Percentiles rank a stretch among this genome's conserved stretches.
Evolutionary conservation across 2,888 invertebrate species (phyloP).

Genomic region (Platycheirus rosarum): DNA sequence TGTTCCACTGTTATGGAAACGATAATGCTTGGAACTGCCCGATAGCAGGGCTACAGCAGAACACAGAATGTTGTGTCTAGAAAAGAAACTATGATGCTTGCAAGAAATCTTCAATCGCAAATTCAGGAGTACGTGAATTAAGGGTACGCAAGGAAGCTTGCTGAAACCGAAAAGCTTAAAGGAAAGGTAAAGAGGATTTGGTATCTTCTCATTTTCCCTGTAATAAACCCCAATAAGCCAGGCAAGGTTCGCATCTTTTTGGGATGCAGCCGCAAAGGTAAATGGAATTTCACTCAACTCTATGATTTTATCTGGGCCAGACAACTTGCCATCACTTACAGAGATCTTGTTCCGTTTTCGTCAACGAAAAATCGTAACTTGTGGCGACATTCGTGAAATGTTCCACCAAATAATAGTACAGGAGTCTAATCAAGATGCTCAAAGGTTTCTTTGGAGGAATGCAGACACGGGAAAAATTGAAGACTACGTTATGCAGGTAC

Average conservation of each 20-base stretch:
- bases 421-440: constrained; percentile 52
- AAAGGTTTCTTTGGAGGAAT: constrained; percentile 63
- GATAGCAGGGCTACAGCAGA: constrained; percentile 11
- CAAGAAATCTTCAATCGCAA: constrained; percentile 31
- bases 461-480: constrained; percentile 19
- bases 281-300: constrained; percentile 76
- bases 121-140: constrained; percentile 55
- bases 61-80: neutral
- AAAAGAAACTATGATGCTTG: constrained; percentile 18
- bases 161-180: constrained; percentile 43
- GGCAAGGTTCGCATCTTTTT: constrained; percentile 76
- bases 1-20: constrained; percentile 7
- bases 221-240: constrained; percentile 76
- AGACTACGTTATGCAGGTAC: constrained; percentile 66
- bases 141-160: constrained; percentile 63
- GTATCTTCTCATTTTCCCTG: constrained; percentile 75
- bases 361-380: constrained; percentile 1
- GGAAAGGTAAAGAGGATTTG: constrained; percentile 59
- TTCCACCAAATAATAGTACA: constrained; percentile 49
- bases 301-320: constrained; percentile 78
- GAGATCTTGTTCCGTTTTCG: constrained; percentile 10
- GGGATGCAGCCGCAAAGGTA: constrained; percentile 77
- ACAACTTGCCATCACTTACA: constrained; percentile 56
- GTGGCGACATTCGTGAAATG: no score
- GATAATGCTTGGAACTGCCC: neutral